Conservation (phyloP, 1,140 invertebrate species). For the Drosophila athabasca region DNA sequence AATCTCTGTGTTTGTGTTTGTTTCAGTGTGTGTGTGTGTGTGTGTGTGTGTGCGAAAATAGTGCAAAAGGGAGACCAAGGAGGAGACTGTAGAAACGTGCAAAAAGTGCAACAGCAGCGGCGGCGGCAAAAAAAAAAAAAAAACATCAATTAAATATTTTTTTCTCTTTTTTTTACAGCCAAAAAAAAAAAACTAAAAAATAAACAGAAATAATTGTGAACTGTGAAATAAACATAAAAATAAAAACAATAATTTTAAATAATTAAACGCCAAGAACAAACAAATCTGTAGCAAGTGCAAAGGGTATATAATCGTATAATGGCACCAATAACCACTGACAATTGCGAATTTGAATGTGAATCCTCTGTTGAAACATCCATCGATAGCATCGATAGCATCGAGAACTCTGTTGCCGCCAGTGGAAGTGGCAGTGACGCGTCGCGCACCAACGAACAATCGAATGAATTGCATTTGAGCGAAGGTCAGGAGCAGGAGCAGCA, state of each 20-base stretch:
- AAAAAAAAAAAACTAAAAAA: background rate
- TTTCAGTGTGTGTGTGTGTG: constrained; percentile 20
- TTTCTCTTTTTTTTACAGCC: constrained; percentile 41
- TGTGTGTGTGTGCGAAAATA: constrained; percentile 32
- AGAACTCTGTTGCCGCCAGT: constrained; percentile 35
- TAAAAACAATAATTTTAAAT: no score
- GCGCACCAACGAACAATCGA: constrained; percentile 58
- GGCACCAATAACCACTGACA: constrained; percentile 83
- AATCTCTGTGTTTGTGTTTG: constrained; percentile 20
- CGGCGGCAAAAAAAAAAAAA: constrained; percentile 3
- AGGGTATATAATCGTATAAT: constrained; percentile 78
- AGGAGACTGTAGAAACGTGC: constrained; percentile 25
- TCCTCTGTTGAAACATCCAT: constrained; percentile 71
- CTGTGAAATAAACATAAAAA: constrained; percentile 17
- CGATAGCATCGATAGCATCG: constrained; percentile 34
- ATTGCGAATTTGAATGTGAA: constrained; percentile 83
- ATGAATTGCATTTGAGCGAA: constrained; percentile 65
- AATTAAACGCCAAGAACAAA: constrained; percentile 38
- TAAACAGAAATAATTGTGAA: constrained; percentile 32
- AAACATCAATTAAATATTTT: constrained; percentile 12
- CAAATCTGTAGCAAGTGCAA: constrained; percentile 70
- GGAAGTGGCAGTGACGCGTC: constrained; percentile 7
- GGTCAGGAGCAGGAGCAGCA: constrained; percentile 31
- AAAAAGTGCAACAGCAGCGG: constrained; percentile 40
- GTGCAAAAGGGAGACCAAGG: constrained; percentile 36